Evolutionary conservation across 1,140 invertebrate genomes (phyloP).

Genomic region (Drosophila sechellia): DNA sequence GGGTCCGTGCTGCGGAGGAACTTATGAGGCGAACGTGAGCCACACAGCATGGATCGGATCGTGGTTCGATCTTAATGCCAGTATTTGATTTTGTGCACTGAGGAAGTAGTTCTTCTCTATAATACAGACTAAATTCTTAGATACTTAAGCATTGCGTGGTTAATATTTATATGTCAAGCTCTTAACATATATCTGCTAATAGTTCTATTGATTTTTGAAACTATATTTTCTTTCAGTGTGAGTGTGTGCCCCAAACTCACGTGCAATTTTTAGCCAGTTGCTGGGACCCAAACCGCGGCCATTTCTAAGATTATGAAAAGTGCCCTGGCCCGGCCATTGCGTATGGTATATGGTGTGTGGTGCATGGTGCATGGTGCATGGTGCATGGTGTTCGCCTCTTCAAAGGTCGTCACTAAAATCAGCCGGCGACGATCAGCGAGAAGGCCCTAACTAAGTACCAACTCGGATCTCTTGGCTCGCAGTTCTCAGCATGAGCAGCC

Average conservation of each 20-base stretch:
- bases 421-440: slow-evolving; percentile 60
- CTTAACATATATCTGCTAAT: no score
- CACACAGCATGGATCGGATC: slow-evolving; percentile 52
- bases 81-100: slow-evolving; percentile 38
- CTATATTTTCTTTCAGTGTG: background rate
- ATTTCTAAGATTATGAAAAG: slow-evolving; percentile 80
- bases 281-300: slow-evolving; percentile 25
- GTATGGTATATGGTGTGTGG: slow-evolving; percentile 37
- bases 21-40: slow-evolving; percentile 49
- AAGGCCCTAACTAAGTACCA: slow-evolving; percentile 63
- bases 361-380: background rate
- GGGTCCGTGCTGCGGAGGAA: slow-evolving; percentile 18
- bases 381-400: slow-evolving; percentile 55
- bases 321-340: slow-evolving; percentile 37
- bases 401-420: slow-evolving; percentile 68
- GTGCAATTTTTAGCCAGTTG: slow-evolving; percentile 45
- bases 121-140: no score
- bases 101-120: no score
- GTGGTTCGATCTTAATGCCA: slow-evolving; percentile 54
- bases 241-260: slow-evolving; percentile 16
- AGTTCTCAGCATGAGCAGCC: slow-evolving; percentile 58
- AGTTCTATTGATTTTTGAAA: no score
- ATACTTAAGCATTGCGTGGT: no score
- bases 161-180: no score
- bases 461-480: slow-evolving; percentile 29